These are phyloP conservation scores for Drosophila malerkotliana DNA, from an alignment of 1,140 invertebrate genomes.

Conservation along the genomic window DNA sequence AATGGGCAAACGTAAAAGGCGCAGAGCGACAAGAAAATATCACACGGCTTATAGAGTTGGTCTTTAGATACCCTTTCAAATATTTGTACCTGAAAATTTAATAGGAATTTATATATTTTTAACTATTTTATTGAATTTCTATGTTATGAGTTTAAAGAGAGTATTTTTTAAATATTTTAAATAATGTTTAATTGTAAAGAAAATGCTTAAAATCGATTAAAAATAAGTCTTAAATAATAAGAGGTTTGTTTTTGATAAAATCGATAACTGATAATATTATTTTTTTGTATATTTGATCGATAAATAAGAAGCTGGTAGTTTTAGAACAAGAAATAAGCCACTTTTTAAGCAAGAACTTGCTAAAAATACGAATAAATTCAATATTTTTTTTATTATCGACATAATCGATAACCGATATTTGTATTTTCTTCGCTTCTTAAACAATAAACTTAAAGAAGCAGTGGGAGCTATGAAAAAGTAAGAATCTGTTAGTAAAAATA, in stretches of 20 bases:
- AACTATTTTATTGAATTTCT: background rate
- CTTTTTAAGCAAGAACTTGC: background rate
- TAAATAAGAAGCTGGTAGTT: too few relatives aligned
- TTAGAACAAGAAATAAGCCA: background rate
- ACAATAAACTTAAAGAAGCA: too few relatives aligned
- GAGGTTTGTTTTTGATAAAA: too few relatives aligned
- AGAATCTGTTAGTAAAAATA: too few relatives aligned
- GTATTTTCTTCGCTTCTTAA: background rate
- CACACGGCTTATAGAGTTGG: background rate
- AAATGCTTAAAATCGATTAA: too few relatives aligned
- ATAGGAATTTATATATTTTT: background rate
- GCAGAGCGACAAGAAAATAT: conserved; percentile 7
- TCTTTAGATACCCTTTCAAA: conserved; percentile 16
- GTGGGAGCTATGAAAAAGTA: too few relatives aligned
- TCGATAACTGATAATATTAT: too few relatives aligned
- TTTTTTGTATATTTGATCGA: too few relatives aligned
- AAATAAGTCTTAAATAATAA: too few relatives aligned
- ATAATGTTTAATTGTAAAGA: too few relatives aligned
- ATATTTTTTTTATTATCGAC: background rate
- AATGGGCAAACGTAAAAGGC: conserved; percentile 45
- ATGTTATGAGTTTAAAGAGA: too few relatives aligned
- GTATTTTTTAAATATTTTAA: background rate
- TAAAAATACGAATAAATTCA: background rate
- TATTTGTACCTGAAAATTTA: too few relatives aligned
- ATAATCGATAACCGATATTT: background rate